Evolutionary conservation across 2,797 vertebrate species (phyloP), one percentile per base, ranked within the genome.

Genomic region (Trachops cirrhosus): DNA sequence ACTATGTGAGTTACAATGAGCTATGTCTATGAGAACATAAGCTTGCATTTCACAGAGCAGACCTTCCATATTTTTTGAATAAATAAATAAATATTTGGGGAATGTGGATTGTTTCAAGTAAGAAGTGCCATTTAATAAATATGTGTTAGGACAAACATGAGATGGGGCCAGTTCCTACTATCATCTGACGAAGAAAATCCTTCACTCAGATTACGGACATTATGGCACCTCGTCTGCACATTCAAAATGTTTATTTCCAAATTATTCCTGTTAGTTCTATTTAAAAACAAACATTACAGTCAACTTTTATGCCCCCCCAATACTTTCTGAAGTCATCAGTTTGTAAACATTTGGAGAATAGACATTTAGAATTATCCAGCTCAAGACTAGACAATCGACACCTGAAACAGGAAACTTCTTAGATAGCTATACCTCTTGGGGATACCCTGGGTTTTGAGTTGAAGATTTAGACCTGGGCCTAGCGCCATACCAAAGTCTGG

Each of bases 321-420:
- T 77, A 37, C 24, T 85, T 74, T 82, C 41, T 78, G 29, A 78
- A 67, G 41, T 52, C 44, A 12, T 92, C 18, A 37, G 3, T 80
- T 96, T 96, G 52, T 74, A 73, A 93, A 64, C 18, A 75, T 6
- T 4, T 39, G 18, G 39, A 89, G 1, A 26, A 52, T 9, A 94
- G 64, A 73, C 24, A 57, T 80, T 79, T 78, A 48, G 41, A 85
- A 89, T 88, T 78, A 78, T 29, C 91, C 94, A 86, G 29, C 34
- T 86, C 39, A 39, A 52, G 24, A 89, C 37, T 54, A 71, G 82
- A 86, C 94, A 95, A 83, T 68, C 7, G 85, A 64, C 82, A 79
- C 46, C 50, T 82, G 77, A 97, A 94, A 95, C 62, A 88, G n/a
- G 70, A 93, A 74, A 84, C 62, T 83, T 73, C 32, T 78, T 89